Percentiles rank a stretch among this genome's conserved stretches.
phyloP scores from a whole-genome alignment of 2,113 vertebrate species.

The Cryptomyrus ogoouensis region DNA sequence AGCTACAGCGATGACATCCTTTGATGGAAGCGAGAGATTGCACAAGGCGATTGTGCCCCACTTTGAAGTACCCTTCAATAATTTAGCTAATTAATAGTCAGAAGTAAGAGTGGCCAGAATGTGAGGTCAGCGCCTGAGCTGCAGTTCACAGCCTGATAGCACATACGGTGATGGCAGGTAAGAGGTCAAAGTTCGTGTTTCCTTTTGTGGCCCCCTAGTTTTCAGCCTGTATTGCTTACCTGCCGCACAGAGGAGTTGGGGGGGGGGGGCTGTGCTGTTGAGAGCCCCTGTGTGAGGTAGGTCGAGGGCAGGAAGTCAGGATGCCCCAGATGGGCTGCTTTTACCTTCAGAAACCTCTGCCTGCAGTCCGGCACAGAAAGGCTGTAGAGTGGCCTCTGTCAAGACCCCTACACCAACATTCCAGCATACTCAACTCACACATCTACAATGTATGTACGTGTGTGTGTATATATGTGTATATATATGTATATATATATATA shows the following conservation, averaged over 20 bases:
- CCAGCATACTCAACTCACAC: too few species aligned
- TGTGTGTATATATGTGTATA: too few species aligned
- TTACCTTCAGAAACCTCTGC: background rate
- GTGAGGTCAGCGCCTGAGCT: background rate
- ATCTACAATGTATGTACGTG: too few species aligned
- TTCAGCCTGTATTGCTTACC: background rate
- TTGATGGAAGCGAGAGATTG: background rate
- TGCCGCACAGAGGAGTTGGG: background rate
- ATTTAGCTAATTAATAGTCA: background rate
- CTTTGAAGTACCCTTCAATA: background rate
- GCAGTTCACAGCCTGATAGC: background rate
- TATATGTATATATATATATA: too few species aligned
- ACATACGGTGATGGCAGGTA: background rate
- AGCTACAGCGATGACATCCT: background rate
- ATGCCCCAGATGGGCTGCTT: background rate
- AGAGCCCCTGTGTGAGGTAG: background rate
- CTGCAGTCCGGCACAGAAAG: background rate
- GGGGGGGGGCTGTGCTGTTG: background rate
- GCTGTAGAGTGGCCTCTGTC: background rate
- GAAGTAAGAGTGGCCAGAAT: background rate
- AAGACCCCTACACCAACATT: too few species aligned
- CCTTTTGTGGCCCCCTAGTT: background rate
- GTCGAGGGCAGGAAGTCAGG: background rate
- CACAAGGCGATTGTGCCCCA: background rate
- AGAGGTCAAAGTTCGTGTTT: background rate